These are phyloP conservation scores for Bryconaethiops microstoma DNA, from an alignment of 2,797 vertebrate species.

Conservation along the genomic window DNA sequence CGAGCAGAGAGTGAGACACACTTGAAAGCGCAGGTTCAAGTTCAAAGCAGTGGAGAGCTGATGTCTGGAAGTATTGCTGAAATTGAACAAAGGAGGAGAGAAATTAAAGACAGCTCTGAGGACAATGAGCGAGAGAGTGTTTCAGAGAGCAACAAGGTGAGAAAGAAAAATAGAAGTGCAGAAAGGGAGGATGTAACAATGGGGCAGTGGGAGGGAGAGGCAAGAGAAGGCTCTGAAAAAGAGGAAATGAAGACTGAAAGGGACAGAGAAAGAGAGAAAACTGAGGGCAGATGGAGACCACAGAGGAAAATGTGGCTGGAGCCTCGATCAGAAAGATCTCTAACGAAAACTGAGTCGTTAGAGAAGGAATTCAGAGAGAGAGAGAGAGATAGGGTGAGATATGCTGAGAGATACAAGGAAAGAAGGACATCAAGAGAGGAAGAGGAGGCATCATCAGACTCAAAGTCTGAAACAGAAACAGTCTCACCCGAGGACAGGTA, in stretches of 20 bases:
- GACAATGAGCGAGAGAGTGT: constrained; percentile 54
- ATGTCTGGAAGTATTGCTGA: constrained; percentile 62
- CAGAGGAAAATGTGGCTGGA: constrained; percentile 77
- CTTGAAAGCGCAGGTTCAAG: constrained; percentile 47
- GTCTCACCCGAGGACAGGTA: constrained; percentile 25
- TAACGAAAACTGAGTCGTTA: constrained; percentile 57
- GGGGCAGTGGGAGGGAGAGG: constrained; percentile 39
- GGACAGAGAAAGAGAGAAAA: constrained; percentile 31
- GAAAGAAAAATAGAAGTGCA: constrained; percentile 19
- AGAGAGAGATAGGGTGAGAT: constrained; percentile 52
- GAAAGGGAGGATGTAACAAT: constrained; percentile 20
- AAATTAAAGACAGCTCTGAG: constrained; percentile 50
- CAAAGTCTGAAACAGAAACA: constrained; percentile 39
- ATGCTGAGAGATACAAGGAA: constrained; percentile 36
- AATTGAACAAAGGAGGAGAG: constrained; percentile 50
- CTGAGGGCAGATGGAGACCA: constrained; percentile 43
- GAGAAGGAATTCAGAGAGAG: constrained; percentile 55
- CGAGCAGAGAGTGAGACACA: constrained; percentile 31
- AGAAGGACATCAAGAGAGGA: constrained; percentile 48
- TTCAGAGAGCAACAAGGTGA: constrained; percentile 48
- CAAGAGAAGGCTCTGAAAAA: constrained; percentile 34
- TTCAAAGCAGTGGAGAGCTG: constrained; percentile 65
- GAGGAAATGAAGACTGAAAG: constrained; percentile 47
- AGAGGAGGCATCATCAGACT: constrained; percentile 54
- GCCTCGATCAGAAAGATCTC: constrained; percentile 66